phyloP scores from a whole-genome alignment of 2,113 vertebrate species.

The Calcarius ornatus region DNA sequence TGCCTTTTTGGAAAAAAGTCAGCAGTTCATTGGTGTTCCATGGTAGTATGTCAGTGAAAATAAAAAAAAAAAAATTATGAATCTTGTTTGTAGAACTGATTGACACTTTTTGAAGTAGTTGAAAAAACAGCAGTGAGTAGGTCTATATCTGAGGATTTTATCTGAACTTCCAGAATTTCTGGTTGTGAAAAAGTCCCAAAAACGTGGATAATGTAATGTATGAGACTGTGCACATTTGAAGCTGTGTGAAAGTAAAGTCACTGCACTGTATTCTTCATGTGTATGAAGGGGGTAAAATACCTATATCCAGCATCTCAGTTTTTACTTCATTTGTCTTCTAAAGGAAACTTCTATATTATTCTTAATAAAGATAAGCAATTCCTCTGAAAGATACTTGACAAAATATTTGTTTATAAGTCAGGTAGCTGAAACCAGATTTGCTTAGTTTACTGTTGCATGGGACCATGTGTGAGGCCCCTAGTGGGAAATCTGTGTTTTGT shows the following conservation, averaged over 20 bases:
- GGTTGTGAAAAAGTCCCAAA: not conserved
- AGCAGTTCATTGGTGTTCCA: not conserved
- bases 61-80: not conserved
- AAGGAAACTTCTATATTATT: not conserved
- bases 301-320: not conserved
- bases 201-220: not conserved
- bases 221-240: fast-evolving
- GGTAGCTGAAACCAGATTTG: not conserved
- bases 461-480: not conserved
- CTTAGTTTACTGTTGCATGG: not conserved
- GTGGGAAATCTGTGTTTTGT: not conserved
- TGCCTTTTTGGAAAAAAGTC: not conserved
- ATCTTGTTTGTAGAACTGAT: not conserved
- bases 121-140: not conserved
- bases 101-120: not conserved
- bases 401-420: not conserved
- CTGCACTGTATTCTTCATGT: not conserved
- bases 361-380: not conserved
- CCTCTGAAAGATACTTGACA: not conserved
- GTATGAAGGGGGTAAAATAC: not conserved
- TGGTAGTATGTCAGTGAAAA: not conserved
- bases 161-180: not conserved
- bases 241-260: not conserved
- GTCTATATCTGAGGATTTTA: not conserved
- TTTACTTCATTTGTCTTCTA: not conserved